Evolutionary conservation across 2,113 vertebrate species (phyloP).

Genomic region (Eolophus roseicapilla): DNA sequence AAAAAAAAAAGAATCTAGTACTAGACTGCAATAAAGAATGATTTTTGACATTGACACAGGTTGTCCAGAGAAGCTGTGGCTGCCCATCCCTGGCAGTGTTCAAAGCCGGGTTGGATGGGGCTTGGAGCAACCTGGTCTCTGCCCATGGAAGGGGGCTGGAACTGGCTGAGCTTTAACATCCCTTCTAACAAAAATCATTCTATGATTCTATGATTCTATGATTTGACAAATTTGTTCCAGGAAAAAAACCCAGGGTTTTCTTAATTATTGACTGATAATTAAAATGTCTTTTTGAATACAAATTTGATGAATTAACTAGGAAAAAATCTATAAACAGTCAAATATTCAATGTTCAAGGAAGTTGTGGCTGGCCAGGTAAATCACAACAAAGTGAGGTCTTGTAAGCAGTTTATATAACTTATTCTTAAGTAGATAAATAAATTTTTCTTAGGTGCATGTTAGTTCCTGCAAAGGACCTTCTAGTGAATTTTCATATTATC

Average conservation of each 20-base stretch:
- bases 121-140: no score
- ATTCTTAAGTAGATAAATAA: not conserved
- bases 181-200: no score
- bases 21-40: not conserved
- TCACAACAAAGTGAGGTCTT: not conserved
- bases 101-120: not conserved
- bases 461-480: not conserved
- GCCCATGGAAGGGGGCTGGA: no score
- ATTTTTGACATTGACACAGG: not conserved
- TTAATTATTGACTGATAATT: not conserved
- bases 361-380: not conserved
- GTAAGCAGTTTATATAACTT: not conserved
- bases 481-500: not conserved
- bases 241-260: not conserved
- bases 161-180: no score
- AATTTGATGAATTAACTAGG: not conserved
- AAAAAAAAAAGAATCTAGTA: not conserved
- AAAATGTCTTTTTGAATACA: rapidly evolving
- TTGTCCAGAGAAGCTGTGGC: no score
- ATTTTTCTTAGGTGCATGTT: not conserved
- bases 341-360: not conserved
- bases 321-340: not conserved
- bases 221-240: not conserved
- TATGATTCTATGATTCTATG: no score
- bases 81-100: no score